Conservation (phyloP, 2,797 vertebrate species). For the Rhinogobio ventralis region DNA sequence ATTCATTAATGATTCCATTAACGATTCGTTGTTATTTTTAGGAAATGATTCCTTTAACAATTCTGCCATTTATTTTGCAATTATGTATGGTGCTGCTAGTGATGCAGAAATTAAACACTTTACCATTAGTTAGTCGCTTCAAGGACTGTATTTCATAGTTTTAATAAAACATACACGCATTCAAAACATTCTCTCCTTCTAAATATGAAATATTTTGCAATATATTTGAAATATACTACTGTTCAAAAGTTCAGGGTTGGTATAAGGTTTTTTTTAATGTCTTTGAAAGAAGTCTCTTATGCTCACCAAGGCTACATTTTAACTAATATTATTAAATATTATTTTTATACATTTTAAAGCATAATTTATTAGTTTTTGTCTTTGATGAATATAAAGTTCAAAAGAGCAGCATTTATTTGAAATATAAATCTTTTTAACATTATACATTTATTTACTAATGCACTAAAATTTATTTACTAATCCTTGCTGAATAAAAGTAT, state of each 20-base stretch:
- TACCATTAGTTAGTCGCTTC: background rate
- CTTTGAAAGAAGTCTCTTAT: background rate
- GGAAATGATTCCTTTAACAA: background rate
- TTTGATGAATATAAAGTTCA: background rate
- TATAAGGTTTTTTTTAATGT: background rate
- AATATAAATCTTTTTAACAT: background rate
- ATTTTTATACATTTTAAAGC: background rate
- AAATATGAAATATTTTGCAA: background rate
- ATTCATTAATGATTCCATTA: background rate
- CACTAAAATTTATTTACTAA: too few relatives aligned
- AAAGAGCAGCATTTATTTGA: background rate
- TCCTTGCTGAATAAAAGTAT: background rate
- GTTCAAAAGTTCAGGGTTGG: background rate
- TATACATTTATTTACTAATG: background rate
- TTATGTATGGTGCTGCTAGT: background rate
- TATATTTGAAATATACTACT: background rate
- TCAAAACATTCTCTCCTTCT: background rate
- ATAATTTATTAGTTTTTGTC: background rate
- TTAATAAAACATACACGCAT: background rate
- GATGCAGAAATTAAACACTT: background rate
- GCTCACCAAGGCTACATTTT: background rate
- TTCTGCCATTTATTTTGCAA: background rate
- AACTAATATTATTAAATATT: background rate
- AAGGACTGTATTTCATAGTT: background rate
- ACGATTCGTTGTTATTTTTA: background rate